A percentile compares a stretch with the other conserved stretches of the same genome.
phyloP scores from a whole-genome alignment of 2,113 vertebrate species.

The Carlito syrichta region DNA sequence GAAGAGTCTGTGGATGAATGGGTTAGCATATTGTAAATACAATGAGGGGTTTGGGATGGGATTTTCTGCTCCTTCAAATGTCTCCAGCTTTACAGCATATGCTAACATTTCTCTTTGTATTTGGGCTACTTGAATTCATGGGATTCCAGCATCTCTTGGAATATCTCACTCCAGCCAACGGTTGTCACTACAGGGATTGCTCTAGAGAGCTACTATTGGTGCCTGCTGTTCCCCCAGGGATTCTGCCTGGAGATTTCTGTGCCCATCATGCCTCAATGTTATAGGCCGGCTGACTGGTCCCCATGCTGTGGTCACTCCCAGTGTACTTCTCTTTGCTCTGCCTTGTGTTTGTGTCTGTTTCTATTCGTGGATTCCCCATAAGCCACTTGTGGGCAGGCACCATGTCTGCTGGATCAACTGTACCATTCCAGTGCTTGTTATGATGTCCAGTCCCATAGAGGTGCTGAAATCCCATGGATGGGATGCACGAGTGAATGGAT shows the following conservation, averaged over 20 bases:
- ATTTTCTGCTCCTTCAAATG: background rate
- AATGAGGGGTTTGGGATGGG: fast-evolving
- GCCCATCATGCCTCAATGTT: background rate
- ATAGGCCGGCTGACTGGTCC: fast-evolving
- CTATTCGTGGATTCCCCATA: too few species aligned
- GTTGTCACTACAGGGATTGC: fast-evolving
- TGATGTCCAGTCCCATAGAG: background rate
- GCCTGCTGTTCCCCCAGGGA: background rate
- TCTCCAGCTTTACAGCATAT: too few species aligned
- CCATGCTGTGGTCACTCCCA: fast-evolving
- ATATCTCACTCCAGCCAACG: background rate
- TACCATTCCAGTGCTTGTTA: background rate
- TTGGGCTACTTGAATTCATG: background rate
- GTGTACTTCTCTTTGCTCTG: too few species aligned
- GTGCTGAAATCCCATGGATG: background rate
- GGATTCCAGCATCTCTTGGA: background rate
- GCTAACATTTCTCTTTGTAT: background rate
- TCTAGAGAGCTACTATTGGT: background rate
- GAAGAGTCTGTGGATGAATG: fast-evolving
- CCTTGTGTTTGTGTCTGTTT: background rate
- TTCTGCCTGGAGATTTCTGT: background rate
- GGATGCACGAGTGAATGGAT: background rate
- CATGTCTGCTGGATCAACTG: too few species aligned
- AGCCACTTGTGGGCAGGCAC: fast-evolving
- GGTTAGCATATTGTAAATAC: background rate